A percentile compares a stretch with the other conserved stretches of the same genome.
Conservation (phyloP, 2,113 vertebrate species). For the Eudyptes chrysolophus region DNA sequence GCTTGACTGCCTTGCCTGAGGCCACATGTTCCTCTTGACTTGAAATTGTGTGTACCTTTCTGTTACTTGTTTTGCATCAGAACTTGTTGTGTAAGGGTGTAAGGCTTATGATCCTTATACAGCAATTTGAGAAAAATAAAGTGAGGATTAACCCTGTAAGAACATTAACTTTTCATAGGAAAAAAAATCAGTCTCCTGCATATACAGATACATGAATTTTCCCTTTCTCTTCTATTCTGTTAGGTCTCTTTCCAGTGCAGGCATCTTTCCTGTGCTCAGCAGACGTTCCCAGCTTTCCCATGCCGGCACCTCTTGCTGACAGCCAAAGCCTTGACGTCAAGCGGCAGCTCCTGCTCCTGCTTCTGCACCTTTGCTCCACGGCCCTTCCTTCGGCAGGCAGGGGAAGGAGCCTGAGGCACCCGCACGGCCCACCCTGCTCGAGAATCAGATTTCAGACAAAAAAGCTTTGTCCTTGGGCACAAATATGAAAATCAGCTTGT, state of each 20-base stretch:
- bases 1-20: slow-evolving; percentile 16
- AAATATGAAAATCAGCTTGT: slow-evolving; percentile 41
- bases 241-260: background rate
- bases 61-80: background rate
- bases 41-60: background rate
- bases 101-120: background rate
- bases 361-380: background rate
- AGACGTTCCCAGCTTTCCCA: background rate
- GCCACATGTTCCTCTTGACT: background rate
- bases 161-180: background rate
- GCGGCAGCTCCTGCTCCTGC: background rate
- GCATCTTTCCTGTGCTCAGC: background rate
- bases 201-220: fast-evolving
- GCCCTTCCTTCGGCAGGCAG: background rate
- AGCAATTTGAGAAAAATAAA: background rate
- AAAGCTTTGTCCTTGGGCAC: slow-evolving; percentile 20
- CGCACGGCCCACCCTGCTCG: background rate
- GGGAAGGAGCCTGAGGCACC: slow-evolving; percentile 7
- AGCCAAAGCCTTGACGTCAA: background rate
- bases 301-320: background rate
- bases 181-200: background rate
- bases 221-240: background rate
- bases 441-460: slow-evolving; percentile 49
- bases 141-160: background rate
- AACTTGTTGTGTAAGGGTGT: background rate